These are phyloP conservation scores for Sinotaia quadrata DNA, from an alignment of 2,888 invertebrate genomes.

Conservation along the genomic window DNA sequence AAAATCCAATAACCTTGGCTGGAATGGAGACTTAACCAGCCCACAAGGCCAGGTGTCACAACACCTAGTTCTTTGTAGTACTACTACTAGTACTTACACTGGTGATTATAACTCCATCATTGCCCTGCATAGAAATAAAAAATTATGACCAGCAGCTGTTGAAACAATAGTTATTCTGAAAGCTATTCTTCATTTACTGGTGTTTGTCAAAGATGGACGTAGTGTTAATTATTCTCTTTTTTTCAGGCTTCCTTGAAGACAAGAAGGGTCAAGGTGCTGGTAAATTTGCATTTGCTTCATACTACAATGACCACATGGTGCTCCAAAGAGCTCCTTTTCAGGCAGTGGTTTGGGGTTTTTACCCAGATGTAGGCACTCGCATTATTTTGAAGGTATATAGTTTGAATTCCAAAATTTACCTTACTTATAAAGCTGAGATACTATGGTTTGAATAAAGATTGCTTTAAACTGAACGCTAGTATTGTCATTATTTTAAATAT, in stretches of 20 bases:
- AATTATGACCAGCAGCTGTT: neutral
- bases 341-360: slow-evolving; percentile 58
- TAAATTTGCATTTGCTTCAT: slow-evolving; percentile 20
- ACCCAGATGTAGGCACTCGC: slow-evolving; percentile 40
- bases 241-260: neutral
- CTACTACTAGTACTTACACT: too few species aligned
- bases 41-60: too few species aligned
- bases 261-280: neutral
- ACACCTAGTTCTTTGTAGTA: too few species aligned
- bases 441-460: too few species aligned
- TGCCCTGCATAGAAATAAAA: slow-evolving; percentile 4
- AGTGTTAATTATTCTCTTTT: neutral
- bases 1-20: too few species aligned
- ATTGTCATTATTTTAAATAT: too few species aligned
- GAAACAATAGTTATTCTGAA: slow-evolving; percentile 35
- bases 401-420: too few species aligned
- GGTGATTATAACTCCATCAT: too few species aligned
- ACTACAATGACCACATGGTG: slow-evolving; percentile 55
- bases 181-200: neutral
- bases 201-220: neutral
- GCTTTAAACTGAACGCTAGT: too few species aligned
- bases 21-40: too few species aligned
- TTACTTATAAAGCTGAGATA: too few species aligned
- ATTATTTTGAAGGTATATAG: slow-evolving; percentile 39
- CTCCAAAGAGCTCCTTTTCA: slow-evolving; percentile 52